Percentiles rank a stretch among this genome's conserved stretches.
phyloP scores from a whole-genome alignment of 2,888 invertebrate genomes.

The Argyra leucocephala region DNA sequence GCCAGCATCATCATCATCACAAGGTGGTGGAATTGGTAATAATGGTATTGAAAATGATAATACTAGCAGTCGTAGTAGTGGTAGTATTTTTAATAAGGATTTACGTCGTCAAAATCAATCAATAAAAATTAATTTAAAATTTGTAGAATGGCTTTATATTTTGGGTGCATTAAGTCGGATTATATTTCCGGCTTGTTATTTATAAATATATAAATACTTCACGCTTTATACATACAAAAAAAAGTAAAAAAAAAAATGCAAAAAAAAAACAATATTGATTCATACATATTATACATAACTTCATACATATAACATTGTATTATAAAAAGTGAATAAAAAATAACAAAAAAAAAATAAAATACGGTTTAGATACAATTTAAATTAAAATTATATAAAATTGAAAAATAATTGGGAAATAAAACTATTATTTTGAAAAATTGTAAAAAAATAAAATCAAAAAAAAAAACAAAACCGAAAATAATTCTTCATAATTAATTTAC shows the following conservation, averaged over 20 bases:
- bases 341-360: background rate
- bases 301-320: background rate
- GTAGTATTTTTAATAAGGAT: background rate
- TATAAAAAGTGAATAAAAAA: background rate
- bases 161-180: background rate
- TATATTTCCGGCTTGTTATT: background rate
- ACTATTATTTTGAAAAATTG: too few relatives aligned
- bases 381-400: too few relatives aligned
- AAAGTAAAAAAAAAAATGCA: too few relatives aligned
- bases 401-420: too few relatives aligned
- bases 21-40: background rate
- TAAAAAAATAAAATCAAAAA: background rate
- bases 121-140: background rate
- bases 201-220: background rate
- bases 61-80: background rate
- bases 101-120: background rate
- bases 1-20: constrained; percentile 9
- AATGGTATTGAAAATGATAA: background rate
- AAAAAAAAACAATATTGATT: too few relatives aligned
- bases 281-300: too few relatives aligned
- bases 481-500: background rate
- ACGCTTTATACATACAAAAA: too few relatives aligned
- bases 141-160: background rate
- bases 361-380: too few relatives aligned
- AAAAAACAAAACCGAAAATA: background rate